Percentiles rank a stretch among this genome's conserved stretches.
phyloP scores from a whole-genome alignment of 2,797 vertebrate species.

The Bryconaethiops microstoma region DNA sequence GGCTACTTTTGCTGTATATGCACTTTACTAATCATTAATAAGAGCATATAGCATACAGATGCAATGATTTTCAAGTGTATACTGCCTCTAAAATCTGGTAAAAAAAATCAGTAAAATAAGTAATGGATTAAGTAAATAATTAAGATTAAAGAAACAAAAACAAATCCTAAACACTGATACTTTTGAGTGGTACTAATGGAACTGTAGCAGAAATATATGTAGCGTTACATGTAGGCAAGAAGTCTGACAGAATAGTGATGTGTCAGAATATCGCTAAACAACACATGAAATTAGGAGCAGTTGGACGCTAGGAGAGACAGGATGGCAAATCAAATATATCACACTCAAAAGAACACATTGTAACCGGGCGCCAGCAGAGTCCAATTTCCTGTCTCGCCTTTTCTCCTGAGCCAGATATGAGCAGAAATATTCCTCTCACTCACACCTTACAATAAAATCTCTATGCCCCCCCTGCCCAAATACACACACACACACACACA shows the following conservation, averaged over 20 bases:
- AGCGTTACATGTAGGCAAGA: no score
- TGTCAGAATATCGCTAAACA: background rate
- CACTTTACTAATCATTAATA: background rate
- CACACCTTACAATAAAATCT: background rate
- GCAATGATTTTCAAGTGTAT: no score
- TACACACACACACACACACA: background rate
- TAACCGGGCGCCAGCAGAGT: constrained; percentile 11
- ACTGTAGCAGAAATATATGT: no score
- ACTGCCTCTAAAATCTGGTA: no score
- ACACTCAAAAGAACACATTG: constrained; percentile 12
- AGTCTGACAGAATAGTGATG: background rate
- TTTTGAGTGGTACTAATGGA: no score
- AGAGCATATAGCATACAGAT: no score
- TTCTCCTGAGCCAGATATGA: background rate
- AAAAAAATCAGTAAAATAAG: no score
- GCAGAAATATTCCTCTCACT: constrained; percentile 25
- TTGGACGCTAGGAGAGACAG: background rate
- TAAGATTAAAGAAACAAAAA: no score
- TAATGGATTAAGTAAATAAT: no score
- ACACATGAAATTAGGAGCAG: constrained; percentile 5
- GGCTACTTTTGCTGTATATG: background rate
- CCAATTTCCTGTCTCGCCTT: constrained; percentile 47
- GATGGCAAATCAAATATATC: constrained; percentile 30
- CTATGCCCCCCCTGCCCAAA: background rate
- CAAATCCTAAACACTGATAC: no score